Evolutionary conservation across 2,888 invertebrate species (phyloP), one percentile per base, ranked within the genome.

Genomic region (Acheta domesticus): DNA sequence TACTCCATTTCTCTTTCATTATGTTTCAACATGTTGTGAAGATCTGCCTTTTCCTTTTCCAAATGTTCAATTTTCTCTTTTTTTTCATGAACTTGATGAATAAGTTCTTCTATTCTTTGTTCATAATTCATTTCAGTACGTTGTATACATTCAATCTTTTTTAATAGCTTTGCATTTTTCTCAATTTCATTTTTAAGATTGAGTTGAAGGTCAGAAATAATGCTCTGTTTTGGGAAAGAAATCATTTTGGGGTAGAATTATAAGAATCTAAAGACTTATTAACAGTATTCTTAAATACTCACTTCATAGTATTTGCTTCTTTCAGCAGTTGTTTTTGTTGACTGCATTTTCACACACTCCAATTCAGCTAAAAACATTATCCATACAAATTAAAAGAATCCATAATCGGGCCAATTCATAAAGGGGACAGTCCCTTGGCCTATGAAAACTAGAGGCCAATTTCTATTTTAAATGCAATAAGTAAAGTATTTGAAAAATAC

Each of bases 1-100:
- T 62, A 62, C 62, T 62, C 62, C 62, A 62, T 62, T n/a, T 62
- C 62, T n/a, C 62, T 62, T n/a, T 62, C 62, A 62, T 62, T 62
- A 12, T 62, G 62, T 62, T 62, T 62, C 8, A 62, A n/a, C 62
- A 12, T 62, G 5, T 62, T 62, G 62, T 62, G 62, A 62, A 62
- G 62, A 12, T 62, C 62, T 62, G 62, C 62, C n/a, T 62, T 62
- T n/a, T 62, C 62, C 62, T 62, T 62, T 62, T 62, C 62, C n/a
- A 62, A 62, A 19, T 16, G n/a, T 5, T 62, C 62, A 62, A 62
- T 62, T 14, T n/a, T 5, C n/a, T 62, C 62, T 19, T 62, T 62
- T 16, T 62, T 62, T 62, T 62, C 62, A 62, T 62, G 62, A 14
- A 62, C n/a, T 8, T 62, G 62, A n/a, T 62, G 62, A 62, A 62